phyloP scores from a whole-genome alignment of 1,140 invertebrate species.

The Macrosteles quadrilineatus region DNA sequence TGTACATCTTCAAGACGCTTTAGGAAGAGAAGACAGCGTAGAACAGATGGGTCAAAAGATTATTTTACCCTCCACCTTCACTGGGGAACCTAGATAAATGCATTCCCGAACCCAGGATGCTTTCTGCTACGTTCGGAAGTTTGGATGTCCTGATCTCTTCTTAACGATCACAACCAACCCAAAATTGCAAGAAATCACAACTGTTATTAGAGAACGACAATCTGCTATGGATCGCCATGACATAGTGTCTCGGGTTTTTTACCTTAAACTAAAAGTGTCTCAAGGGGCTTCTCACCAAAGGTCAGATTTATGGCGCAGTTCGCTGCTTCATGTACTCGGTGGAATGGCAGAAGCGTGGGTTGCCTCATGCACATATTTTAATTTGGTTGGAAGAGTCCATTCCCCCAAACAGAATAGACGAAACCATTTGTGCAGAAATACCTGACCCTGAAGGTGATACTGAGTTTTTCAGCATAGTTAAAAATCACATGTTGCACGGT shows the following conservation, averaged over 20 bases:
- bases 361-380: slow-evolving; percentile 51
- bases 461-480: slow-evolving; percentile 49
- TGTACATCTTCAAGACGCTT: slow-evolving; percentile 46
- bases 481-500: slow-evolving; percentile 55
- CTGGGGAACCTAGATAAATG: slow-evolving; percentile 50
- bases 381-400: slow-evolving; percentile 35
- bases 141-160: slow-evolving; percentile 37
- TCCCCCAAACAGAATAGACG: slow-evolving; percentile 38
- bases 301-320: slow-evolving; percentile 45
- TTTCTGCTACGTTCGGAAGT: slow-evolving; percentile 35
- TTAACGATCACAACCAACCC: slow-evolving; percentile 37
- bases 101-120: slow-evolving; percentile 47
- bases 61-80: slow-evolving; percentile 52
- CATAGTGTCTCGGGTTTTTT: slow-evolving; percentile 48
- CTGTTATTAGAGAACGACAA: slow-evolving; percentile 22
- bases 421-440: slow-evolving; percentile 48
- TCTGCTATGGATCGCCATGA: slow-evolving; percentile 33
- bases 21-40: slow-evolving; percentile 35
- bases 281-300: slow-evolving; percentile 49
- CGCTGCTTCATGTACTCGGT: slow-evolving; percentile 52
- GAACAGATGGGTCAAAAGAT: slow-evolving; percentile 37
- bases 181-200: slow-evolving; percentile 36
- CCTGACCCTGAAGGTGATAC: slow-evolving; percentile 47
- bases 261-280: slow-evolving; percentile 52
- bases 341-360: slow-evolving; percentile 56